Evolutionary conservation across 1,140 invertebrate species (phyloP), one percentile per base, ranked within the genome.

Genomic region (Zaprionus taronus): DNA sequence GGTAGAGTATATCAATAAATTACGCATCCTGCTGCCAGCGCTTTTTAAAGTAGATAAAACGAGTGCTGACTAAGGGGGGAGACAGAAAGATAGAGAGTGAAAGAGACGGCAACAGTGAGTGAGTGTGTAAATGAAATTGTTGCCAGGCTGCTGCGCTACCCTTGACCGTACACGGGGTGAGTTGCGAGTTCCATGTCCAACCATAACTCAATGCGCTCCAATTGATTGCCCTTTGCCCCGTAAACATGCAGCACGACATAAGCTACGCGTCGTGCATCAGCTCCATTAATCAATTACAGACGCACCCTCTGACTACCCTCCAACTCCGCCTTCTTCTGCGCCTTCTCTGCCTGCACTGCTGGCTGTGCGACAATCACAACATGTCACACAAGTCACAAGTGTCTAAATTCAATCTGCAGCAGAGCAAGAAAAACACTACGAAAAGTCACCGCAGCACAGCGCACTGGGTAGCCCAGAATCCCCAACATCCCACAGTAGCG

Each of bases 1-100:
- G 62, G 69, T 47, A 67, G 81, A 90, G 85, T 90, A 85, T 90
- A 86, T 90, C 85, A 90, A 90, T 90, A 90, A 90, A 90, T 90
- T 85, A 90, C 85, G 82, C 81, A 89, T 78, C 49, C 80, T 55
- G 73, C 79, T 68, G 81, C 69, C 70, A 72, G 70, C 70, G 58
- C 53, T 74, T 74, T 78, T 78, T 73, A 74, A 74, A 78, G 76
- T 72, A 77, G 74, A 77, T 77, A 77, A 77, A 72, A 31, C 47
- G 56, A 49, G 20, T 60, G 24, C 31, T 51, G 47, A 22, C 12
- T 51, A 24, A 20, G 17, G 47, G 1, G 20, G 14, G 20, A 20
- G 9, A 22, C 0, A 49, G 17, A 9, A 17, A 22, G 17, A 49
- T 9, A 2, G 47, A 24, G 12, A 14, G 47, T 1, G n/a, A 9